phyloP scores from a whole-genome alignment of 2,888 invertebrate species.

The Strigamia crassipes region DNA sequence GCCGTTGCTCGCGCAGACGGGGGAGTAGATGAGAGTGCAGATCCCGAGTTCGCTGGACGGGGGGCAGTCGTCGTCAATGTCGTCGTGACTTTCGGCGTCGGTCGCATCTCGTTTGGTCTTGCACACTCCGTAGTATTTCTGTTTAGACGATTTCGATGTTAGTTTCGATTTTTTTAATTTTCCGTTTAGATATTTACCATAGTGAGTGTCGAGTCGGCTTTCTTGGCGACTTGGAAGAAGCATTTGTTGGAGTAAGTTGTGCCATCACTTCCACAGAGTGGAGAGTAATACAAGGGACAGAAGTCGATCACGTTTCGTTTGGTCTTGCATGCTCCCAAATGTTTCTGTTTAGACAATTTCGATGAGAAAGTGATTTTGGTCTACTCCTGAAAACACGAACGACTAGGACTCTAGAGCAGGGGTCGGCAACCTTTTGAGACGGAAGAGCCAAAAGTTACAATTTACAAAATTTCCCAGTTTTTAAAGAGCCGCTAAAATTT shows the following conservation, averaged over 20 bases:
- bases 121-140: not conserved
- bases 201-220: no score
- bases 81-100: conserved; percentile 3
- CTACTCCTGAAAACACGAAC: no score
- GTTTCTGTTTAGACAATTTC: no score
- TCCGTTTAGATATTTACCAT: not conserved
- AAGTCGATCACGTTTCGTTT: not conserved
- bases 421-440: no score
- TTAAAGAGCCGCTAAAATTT: no score
- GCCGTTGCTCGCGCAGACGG: conserved; percentile 23
- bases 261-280: conserved; percentile 2
- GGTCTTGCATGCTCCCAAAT: not conserved
- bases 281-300: not conserved
- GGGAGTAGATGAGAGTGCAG: not conserved
- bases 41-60: conserved; percentile 6
- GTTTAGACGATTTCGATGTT: not conserved
- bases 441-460: no score
- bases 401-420: no score
- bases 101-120: not conserved
- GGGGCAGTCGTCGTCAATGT: conserved; percentile 15
- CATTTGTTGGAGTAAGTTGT: conserved; percentile 32
- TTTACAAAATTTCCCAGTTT: no score
- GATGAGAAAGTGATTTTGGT: no score
- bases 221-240: no score
- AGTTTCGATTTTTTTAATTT: not conserved